These are phyloP conservation scores for Willisornis vidua DNA, from an alignment of 2,113 vertebrate genomes.

Conservation along the genomic window DNA sequence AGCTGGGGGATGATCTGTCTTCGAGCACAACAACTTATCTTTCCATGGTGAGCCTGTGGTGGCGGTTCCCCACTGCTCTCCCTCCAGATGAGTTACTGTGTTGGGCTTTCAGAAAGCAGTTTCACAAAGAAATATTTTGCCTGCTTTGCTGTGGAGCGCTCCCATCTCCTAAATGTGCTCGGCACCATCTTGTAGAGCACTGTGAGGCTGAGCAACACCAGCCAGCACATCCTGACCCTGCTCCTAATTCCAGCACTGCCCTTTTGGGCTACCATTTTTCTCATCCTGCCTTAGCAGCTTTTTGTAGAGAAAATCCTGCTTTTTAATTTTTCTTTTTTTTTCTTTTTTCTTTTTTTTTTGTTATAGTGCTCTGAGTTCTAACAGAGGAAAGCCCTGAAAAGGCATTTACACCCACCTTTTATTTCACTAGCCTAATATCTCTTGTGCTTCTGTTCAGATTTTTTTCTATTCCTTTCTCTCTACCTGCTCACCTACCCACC, in stretches of 20 bases:
- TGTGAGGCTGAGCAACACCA: background rate
- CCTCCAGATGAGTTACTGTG: background rate
- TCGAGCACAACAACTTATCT: background rate
- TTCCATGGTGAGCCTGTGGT: background rate
- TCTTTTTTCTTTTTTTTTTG: background rate
- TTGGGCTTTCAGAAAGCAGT: conserved; percentile 1
- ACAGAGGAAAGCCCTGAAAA: background rate
- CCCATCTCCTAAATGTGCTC: background rate
- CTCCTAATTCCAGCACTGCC: background rate
- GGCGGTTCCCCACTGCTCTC: background rate
- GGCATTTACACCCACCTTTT: background rate
- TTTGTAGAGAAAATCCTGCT: background rate
- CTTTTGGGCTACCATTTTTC: background rate
- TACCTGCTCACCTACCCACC: background rate
- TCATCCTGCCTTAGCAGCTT: background rate
- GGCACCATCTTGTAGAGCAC: fast-evolving
- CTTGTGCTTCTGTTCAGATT: background rate
- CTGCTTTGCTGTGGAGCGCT: background rate
- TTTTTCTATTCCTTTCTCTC: background rate
- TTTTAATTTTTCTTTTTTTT: background rate
- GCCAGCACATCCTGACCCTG: background rate
- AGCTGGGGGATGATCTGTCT: conserved; percentile 42
- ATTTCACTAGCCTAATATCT: conserved; percentile 5
- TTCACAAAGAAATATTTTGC: conserved; percentile 25
- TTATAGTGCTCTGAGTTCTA: background rate